phyloP scores from a whole-genome alignment of 2,113 vertebrate species.

The Eublepharis macularius region DNA sequence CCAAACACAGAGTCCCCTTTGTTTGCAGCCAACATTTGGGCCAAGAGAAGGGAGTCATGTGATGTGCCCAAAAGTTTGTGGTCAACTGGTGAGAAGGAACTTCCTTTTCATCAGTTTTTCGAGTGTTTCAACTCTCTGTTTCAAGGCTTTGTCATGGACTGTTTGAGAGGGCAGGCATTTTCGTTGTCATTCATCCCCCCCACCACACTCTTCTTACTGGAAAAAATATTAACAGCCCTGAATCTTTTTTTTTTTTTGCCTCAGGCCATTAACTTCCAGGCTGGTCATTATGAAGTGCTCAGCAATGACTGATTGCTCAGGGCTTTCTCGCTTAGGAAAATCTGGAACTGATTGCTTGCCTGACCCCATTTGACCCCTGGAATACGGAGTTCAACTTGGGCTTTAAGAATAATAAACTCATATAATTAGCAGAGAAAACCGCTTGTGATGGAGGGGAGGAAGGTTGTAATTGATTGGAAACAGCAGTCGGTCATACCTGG shows the following conservation, averaged over 20 bases:
- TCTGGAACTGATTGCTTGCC: slow-evolving; percentile 70
- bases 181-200: not conserved
- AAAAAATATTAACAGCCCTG: not conserved
- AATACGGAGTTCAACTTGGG: slow-evolving; percentile 74
- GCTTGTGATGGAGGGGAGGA: slow-evolving; percentile 17
- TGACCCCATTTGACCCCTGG: slow-evolving; percentile 65
- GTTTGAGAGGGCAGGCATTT: not conserved
- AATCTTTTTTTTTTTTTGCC: slow-evolving; percentile 23
- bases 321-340: slow-evolving; percentile 45
- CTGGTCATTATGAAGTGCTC: slow-evolving; percentile 65
- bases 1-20: no score
- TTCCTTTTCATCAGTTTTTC: not conserved
- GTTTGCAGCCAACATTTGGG: not conserved
- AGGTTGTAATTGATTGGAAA: slow-evolving; percentile 68
- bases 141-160: fast-evolving
- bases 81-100: not conserved
- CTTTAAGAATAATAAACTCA: slow-evolving; percentile 73
- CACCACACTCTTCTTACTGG: not conserved
- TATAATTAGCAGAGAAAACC: slow-evolving; percentile 65
- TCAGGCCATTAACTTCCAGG: slow-evolving; percentile 60
- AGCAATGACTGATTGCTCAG: slow-evolving; percentile 74
- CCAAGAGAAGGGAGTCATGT: no score
- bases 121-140: slow-evolving; percentile 21
- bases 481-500: slow-evolving; percentile 5
- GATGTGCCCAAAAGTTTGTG: not conserved